Base-by-base conservation (phyloP, 2,797 vertebrate species). In the Delichon dasypus region DNA sequence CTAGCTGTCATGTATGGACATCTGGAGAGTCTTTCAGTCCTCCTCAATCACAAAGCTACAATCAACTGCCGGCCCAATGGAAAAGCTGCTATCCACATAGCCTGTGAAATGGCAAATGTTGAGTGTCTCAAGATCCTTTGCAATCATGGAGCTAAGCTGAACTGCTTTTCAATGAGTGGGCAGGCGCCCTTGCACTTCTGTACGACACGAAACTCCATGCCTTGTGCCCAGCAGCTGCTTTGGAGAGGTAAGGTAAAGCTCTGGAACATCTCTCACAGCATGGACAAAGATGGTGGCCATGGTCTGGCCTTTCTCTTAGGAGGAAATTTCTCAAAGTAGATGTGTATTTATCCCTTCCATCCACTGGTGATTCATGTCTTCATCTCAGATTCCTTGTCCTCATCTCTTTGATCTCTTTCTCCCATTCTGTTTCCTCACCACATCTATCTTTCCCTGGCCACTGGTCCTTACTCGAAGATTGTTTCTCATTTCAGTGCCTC, bases 81-180 rank as follows among this genome's bases (percentile, higher is more conserved):
- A 58, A 99, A 99, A 98, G 99, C 99, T 1, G 99, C 99, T 0
- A 98, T 99, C 90, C 99, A 99, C 0, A 97, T 99, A 58, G 99
- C 99, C 17, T 99, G 99, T 66, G 98, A 98, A 72, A 97, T 97
- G 47, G 98, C 98, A 76, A 98, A 98, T 21, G 85, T 97, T 0
- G 98, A 99, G 71, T 99, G 98, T 5, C 98, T 99, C 85, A 97
- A 97, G 72, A 90, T 99, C 89, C 98, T 99, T 15, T 97, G 99
- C 93, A 98, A 97, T 76, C 98, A 98, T 0, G 98, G 98, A 5
- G 99, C 99, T 9, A 98, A 98, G 89, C 97, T 99, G 88, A 98
- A 99, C 95, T 97, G 98, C 71, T 95, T 98, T 89, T 99, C 99
- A 0, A 97, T 99, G 91, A 99, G 99, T 2, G 99, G 99, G 32